Percentiles rank a stretch among this genome's conserved stretches.
phyloP scores from a whole-genome alignment of 1,140 invertebrate genomes.

The Meloidogyne exigua region DNA sequence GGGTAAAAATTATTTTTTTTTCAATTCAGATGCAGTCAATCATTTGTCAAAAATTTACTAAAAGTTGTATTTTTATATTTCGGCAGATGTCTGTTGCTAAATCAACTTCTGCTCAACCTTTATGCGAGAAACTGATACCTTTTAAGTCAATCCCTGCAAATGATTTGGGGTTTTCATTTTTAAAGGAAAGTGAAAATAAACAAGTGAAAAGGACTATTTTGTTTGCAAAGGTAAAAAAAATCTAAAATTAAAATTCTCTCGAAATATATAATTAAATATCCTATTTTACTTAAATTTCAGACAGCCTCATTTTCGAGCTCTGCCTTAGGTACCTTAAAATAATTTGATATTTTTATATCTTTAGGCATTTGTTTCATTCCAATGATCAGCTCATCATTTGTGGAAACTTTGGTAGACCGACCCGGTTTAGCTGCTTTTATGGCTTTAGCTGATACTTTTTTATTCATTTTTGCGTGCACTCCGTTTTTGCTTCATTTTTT shows the following conservation, averaged over 20 bases:
- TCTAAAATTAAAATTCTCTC: neutral
- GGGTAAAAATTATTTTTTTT: neutral
- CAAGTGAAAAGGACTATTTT: constrained; percentile 30
- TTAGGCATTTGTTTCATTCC: constrained; percentile 51
- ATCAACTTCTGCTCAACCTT: neutral
- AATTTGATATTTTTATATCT: neutral
- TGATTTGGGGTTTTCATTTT: constrained; percentile 46
- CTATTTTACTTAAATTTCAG: constrained; percentile 34
- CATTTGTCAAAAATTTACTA: neutral
- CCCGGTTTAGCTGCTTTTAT: constrained; percentile 42
- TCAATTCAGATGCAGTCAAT: neutral
- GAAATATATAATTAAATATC: neutral
- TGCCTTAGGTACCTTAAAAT: constrained; percentile 20
- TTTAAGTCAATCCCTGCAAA: constrained; percentile 43
- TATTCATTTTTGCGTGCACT: constrained; percentile 47
- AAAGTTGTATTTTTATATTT: neutral
- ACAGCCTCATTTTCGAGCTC: constrained; percentile 48
- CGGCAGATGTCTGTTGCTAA: neutral
- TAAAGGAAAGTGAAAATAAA: constrained; percentile 45
- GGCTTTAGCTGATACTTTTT: constrained; percentile 48
- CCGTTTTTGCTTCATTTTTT: constrained; percentile 51
- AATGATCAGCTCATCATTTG: constrained; percentile 33
- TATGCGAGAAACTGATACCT: constrained; percentile 13
- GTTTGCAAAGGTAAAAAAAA: constrained; percentile 47
- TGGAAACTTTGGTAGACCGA: constrained; percentile 37